Base-by-base conservation (phyloP, 2,113 vertebrate species). In the Rana temporaria region DNA sequence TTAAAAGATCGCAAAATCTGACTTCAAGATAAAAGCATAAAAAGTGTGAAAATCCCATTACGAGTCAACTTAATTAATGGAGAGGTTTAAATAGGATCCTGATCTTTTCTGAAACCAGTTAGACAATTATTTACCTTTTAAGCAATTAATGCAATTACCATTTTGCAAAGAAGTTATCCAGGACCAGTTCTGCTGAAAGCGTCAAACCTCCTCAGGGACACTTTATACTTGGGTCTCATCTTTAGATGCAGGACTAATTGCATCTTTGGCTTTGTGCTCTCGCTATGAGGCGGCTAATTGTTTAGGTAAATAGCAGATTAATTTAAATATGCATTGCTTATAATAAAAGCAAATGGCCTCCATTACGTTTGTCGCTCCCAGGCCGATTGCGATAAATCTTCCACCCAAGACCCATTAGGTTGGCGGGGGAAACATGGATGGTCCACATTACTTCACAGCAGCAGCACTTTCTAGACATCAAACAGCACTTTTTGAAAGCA, bases 251-350 rank as follows among this genome's bases (percentile, higher is more conserved):
- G 90, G 89, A 88, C 90, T 94, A 95, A 94, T 94, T 94, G 93
- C 92, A 90, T 79, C 92, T 92, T 94, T 94, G 93, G 93, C 93
- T 93, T 92, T 90, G 91, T 90, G 88, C 89, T 87, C 89, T 89
- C 91, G 88, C 91, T 92, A 90, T 90, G 89, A 92, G 90, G 90
- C 88, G 20, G 91, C 90, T 94, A 93, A 93, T 94, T 94, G 91
- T 95, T 94, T 94, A 94, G 92, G 92, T 92, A 94, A 94, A 95
- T 92, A 94, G 92, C 92, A 92, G 92, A 94, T 94, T 94, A 95
- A 94, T 95, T 95, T 93, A 94, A 94, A 94, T 94, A 94, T 94
- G 93, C 93, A 93, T 94, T 91, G 89, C 90, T 94, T 93, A 92
- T 93, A 94, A 93, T 83, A 83, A 93, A 92, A 90, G 90, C 92